Percentiles rank a stretch among this genome's conserved stretches.
Evolutionary conservation across 2,113 vertebrate species (phyloP).

Genomic region (Apistogramma diplotaenia): DNA sequence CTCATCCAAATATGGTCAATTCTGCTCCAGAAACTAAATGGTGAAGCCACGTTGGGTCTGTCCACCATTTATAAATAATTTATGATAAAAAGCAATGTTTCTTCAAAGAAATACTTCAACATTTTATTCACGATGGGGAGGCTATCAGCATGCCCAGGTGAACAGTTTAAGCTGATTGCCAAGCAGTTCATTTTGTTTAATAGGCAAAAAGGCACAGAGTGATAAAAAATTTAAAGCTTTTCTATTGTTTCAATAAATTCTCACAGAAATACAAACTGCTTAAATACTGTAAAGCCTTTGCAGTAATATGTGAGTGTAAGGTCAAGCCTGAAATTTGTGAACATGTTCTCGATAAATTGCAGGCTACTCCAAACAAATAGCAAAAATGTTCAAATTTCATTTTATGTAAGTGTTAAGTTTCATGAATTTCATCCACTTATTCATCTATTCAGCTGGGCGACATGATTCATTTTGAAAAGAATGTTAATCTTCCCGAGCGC

Average conservation of each 20-base stretch:
- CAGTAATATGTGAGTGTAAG: neutral
- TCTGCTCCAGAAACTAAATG: neutral
- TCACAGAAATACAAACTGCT: neutral
- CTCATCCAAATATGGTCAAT: no score
- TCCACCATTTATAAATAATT: neutral
- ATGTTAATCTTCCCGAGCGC: constrained; percentile 58
- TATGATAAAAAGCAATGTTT: neutral
- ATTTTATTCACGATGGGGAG: neutral
- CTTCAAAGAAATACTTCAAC: neutral
- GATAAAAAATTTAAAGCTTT: neutral
- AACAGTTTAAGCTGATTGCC: no score
- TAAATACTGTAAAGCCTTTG: neutral
- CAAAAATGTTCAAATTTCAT: neutral
- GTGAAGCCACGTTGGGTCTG: no score
- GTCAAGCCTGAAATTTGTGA: neutral
- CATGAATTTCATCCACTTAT: neutral
- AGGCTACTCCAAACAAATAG: neutral
- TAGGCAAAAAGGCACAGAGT: no score
- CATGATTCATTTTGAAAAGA: constrained; percentile 51
- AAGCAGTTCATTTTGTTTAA: no score
- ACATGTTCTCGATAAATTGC: neutral
- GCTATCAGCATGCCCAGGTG: no score
- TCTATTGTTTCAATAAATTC: neutral
- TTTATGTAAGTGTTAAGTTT: neutral
- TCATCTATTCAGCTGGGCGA: constrained; percentile 22